Percentiles rank a stretch among this genome's conserved stretches.
phyloP scores from a whole-genome alignment of 92 coral and sea anemone genomes.

The Phenganax subtilis region DNA sequence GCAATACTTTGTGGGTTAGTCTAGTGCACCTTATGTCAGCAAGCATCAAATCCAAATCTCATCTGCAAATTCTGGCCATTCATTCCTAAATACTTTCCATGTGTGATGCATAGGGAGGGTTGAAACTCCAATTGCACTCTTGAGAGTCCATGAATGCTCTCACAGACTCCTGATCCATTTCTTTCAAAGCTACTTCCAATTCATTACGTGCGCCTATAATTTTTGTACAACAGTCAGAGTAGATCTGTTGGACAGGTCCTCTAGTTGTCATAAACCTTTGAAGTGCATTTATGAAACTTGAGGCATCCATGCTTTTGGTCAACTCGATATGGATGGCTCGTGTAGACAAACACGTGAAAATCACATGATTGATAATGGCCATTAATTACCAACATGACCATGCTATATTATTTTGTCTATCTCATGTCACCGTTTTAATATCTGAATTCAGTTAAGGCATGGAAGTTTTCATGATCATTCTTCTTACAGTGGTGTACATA shows the following conservation, averaged over 20 bases:
- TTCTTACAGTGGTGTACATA: too few species aligned
- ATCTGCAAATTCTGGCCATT: constrained; percentile 14
- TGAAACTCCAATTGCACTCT: constrained; percentile 11
- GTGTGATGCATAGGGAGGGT: constrained; percentile 25
- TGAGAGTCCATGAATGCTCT: not conserved
- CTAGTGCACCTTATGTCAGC: not conserved
- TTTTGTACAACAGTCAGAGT: not conserved
- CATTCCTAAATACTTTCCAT: constrained; percentile 19
- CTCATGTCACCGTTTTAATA: too few species aligned
- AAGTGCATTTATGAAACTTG: constrained; percentile 32
- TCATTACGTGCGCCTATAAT: not conserved
- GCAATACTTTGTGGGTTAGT: constrained; percentile 22
- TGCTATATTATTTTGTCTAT: too few species aligned
- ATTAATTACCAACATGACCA: too few species aligned
- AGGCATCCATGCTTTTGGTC: constrained; percentile 39
- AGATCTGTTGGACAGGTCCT: not conserved
- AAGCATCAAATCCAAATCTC: constrained; percentile 9
- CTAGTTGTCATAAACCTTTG: constrained; percentile 35
- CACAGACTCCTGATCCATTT: not conserved
- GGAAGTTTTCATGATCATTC: too few species aligned
- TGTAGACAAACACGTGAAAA: constrained; percentile 43
- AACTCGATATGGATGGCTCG: constrained; percentile 46
- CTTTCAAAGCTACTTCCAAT: not conserved
- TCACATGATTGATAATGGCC: not conserved
- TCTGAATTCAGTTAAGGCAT: too few species aligned